Conservation (phyloP, 2,113 vertebrate species). For the Tetraodon nigroviridis region DNA sequence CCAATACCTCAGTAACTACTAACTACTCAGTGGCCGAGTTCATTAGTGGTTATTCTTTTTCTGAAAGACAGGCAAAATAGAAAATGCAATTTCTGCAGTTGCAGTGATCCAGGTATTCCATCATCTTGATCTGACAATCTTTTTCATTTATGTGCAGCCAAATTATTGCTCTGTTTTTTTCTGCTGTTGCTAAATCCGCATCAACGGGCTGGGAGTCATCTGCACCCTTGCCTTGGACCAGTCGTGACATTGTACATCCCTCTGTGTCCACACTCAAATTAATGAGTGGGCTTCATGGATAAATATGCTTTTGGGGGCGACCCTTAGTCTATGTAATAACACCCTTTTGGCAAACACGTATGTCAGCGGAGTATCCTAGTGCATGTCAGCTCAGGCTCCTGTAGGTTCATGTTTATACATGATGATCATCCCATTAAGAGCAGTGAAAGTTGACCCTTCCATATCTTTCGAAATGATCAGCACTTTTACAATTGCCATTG, state of each 20-base stretch:
- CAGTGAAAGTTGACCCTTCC: conserved; percentile 2
- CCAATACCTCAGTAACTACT: conserved; percentile 32
- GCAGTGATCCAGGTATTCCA: neutral
- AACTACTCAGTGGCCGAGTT: conserved; percentile 24
- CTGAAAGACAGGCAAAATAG: neutral
- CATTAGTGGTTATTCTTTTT: conserved; percentile 29
- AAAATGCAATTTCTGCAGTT: neutral
- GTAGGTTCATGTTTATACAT: conserved; percentile 24
- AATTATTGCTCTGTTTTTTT: conserved; percentile 11
- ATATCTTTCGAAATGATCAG: neutral
- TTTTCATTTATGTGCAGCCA: conserved; percentile 6
- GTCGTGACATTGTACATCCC: conserved; percentile 1
- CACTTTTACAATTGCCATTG: neutral
- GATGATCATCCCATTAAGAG: conserved; percentile 15
- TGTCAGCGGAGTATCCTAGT: neutral
- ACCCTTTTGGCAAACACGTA: conserved; percentile 28
- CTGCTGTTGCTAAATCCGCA: conserved; percentile 22
- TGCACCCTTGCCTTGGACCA: too few relatives aligned
- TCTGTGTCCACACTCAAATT: conserved; percentile 25
- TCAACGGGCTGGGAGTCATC: conserved; percentile 7
- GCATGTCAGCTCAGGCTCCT: conserved; percentile 32
- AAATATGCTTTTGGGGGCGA: conserved; percentile 20
- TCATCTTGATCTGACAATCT: conserved; percentile 2
- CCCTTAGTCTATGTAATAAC: conserved; percentile 29
- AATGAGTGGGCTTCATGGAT: conserved; percentile 18